phyloP scores from a whole-genome alignment of 30 jellyfish, hydroid and myxozoan species.

The Calvadosia cruxmelitensis region DNA sequence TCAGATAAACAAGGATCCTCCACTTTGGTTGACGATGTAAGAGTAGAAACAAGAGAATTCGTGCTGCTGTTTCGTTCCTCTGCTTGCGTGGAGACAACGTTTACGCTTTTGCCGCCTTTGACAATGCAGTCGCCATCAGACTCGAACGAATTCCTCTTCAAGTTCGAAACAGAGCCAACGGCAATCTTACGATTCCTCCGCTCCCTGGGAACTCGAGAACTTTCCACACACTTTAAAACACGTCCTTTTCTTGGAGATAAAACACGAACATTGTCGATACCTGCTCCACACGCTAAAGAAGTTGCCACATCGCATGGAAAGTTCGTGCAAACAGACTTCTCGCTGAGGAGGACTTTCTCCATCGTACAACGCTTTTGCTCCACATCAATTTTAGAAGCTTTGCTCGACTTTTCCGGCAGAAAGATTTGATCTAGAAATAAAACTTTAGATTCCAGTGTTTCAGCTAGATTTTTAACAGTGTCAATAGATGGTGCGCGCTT shows the following conservation, averaged over 20 bases:
- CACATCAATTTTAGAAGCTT: not conserved
- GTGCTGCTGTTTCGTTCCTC: not conserved
- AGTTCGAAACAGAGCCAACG: not conserved
- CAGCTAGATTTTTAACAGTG: not conserved
- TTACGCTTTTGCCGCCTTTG: not conserved
- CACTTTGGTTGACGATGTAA: not conserved
- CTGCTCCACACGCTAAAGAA: not conserved
- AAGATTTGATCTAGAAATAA: not conserved
- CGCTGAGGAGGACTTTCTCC: not conserved
- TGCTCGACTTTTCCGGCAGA: not conserved
- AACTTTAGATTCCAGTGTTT: not conserved
- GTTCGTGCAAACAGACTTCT: not conserved
- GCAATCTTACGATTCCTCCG: too few species aligned
- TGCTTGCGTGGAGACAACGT: not conserved
- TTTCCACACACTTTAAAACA: not conserved
- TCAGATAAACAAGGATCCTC: too few species aligned
- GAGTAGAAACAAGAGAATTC: not conserved
- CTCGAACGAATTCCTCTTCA: not conserved
- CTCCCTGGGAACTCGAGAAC: not conserved
- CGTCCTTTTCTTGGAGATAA: too few species aligned
- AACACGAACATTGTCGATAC: too few species aligned
- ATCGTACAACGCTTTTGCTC: not conserved
- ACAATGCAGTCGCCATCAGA: not conserved
- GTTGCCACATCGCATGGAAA: not conserved
- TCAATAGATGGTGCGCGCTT: not conserved